A percentile compares a stretch with the other conserved stretches of the same genome.
Evolutionary conservation across 2,797 vertebrate genomes (phyloP).

Genomic region (Oreochromis mossambicus): DNA sequence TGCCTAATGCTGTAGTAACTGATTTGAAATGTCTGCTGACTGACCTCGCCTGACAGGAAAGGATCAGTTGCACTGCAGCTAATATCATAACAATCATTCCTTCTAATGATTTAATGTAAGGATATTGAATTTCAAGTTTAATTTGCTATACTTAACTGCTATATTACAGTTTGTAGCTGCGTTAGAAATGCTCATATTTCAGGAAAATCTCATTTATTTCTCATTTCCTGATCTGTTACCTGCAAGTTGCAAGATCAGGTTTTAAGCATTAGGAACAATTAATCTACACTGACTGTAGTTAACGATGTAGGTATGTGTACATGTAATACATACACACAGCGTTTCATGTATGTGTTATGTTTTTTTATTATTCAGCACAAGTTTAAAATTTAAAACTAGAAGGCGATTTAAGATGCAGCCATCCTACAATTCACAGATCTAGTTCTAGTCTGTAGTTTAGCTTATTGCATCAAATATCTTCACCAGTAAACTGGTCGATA

Average conservation of each 20-base stretch:
- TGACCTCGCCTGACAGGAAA: slow-evolving; percentile 15
- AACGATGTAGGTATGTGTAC: background rate
- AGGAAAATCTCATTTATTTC: background rate
- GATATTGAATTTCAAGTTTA: background rate
- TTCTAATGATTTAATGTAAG: background rate
- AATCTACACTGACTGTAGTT: background rate
- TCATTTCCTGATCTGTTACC: background rate
- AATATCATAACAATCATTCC: background rate
- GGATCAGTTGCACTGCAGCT: background rate
- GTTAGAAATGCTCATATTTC: background rate
- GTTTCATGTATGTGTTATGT: background rate
- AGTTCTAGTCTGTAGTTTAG: background rate
- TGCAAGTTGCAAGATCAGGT: background rate
- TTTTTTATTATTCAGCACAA: background rate
- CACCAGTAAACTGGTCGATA: background rate
- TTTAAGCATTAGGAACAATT: background rate
- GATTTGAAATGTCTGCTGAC: slow-evolving; percentile 19
- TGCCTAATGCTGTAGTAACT: slow-evolving; percentile 1
- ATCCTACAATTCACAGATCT: accelerated
- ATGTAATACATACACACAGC: too few relatives aligned
- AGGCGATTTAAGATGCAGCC: background rate
- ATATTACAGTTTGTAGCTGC: background rate
- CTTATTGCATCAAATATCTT: background rate
- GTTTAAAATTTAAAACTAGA: background rate
- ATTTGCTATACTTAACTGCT: background rate